Evolutionary conservation across 1,140 invertebrate genomes (phyloP).

Genomic region (Trypoxylus dichotomus): DNA sequence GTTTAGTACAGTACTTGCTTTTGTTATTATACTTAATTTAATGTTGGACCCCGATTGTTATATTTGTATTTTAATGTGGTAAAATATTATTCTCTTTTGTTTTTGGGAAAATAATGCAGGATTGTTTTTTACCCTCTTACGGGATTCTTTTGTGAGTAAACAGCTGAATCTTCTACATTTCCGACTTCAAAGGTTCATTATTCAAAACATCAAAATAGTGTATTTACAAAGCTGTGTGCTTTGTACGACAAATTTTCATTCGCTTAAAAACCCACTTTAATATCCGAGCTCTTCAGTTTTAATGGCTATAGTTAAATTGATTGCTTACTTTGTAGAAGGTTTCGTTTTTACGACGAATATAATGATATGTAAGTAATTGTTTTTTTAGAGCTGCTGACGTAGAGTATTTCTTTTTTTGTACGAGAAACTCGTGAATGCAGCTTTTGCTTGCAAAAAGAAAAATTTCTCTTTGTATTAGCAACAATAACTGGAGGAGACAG

Average conservation of each 20-base stretch:
- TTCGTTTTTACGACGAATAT: neutral
- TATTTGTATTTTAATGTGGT: neutral
- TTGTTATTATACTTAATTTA: neutral
- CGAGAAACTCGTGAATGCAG: neutral
- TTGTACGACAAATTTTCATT: conserved; percentile 11
- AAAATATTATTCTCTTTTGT: neutral
- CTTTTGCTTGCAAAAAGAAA: neutral
- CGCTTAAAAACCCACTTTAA: neutral
- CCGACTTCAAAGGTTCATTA: conserved; percentile 8
- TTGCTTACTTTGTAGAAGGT: neutral
- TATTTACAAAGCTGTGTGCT: neutral
- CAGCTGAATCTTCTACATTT: neutral
- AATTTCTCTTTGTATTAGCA: no score
- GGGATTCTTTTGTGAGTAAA: neutral
- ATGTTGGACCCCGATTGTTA: neutral
- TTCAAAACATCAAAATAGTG: conserved; percentile 1
- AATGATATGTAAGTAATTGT: neutral
- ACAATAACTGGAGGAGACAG: no score
- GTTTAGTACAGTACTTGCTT: no score
- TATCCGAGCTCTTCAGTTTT: neutral
- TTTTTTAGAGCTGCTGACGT: neutral
- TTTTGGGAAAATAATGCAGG: neutral
- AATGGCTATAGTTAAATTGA: conserved; percentile 13
- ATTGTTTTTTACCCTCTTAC: neutral
- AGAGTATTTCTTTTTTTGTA: neutral